Evolutionary conservation across 2,888 invertebrate genomes (phyloP), one percentile per base, ranked within the genome.

Genomic region (Drosophila maculinotata): DNA sequence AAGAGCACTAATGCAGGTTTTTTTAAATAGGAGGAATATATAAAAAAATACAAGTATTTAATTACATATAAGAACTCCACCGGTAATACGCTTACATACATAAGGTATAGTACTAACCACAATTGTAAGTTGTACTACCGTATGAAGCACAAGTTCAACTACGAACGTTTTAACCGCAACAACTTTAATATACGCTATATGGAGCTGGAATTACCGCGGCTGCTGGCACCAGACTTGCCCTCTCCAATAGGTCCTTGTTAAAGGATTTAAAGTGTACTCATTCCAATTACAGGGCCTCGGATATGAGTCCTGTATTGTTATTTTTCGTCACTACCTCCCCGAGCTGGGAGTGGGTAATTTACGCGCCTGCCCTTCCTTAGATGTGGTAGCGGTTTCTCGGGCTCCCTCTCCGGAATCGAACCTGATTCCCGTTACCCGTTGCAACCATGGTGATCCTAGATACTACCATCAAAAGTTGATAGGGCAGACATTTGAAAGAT

Each of bases 391-490:
- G 93, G 93, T 94, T 93, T 93, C 93, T 94, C 93, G 94, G 93
- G 94, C 93, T 94, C 93, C 93, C 93, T 94, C 94, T 94, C 93
- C 94, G 93, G 94, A 94, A 94, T 94, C 65, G 69, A 69, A 60
- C 94, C 94, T 94, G 93, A 94, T 94, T 94, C 94, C 94, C 94
- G 94, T 94, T 93, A 94, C 94, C 93, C 93, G 94, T 94, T 92
- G 93, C 92, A 92, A 93, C 93, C 94, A 94, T 93, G 94, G 93
- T 93, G 94, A 93, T 92, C 94, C 91, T 92, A 92, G 92, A 93
- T 92, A 92, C 93, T 93, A 94, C 94, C 93, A 93, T 94, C 94
- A 92, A 63, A 48, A 56, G 58, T 68, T 68, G 94, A 94, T 94
- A 94, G 92, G 94, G 93, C 94, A 94, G 93, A 93, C 92, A 94